These are phyloP conservation scores for Callimorpha dominula DNA, from an alignment of 2,888 invertebrate genomes.

Conservation along the genomic window DNA sequence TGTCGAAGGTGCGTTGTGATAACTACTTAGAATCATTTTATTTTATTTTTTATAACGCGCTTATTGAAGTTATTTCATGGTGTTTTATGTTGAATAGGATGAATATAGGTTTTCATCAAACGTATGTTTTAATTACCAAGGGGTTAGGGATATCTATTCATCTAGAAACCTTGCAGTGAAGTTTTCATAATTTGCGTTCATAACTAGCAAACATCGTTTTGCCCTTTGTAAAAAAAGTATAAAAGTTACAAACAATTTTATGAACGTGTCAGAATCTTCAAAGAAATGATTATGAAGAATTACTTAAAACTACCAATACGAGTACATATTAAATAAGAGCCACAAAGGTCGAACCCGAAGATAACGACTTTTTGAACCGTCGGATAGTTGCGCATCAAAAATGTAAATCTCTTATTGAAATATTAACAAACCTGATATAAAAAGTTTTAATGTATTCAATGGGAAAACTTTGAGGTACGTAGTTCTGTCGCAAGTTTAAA, in stretches of 20 bases:
- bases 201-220: too few relatives aligned
- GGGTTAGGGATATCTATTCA: too few relatives aligned
- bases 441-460: constrained; percentile 56
- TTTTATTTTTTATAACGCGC: too few relatives aligned
- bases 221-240: neutral
- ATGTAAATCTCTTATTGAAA: constrained; percentile 57
- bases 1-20: too few relatives aligned
- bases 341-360: constrained; percentile 8
- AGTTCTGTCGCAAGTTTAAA: constrained; percentile 41
- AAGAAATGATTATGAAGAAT: neutral
- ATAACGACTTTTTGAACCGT: constrained; percentile 28
- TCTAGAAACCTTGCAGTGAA: too few relatives aligned
- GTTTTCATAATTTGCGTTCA: too few relatives aligned
- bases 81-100: too few relatives aligned
- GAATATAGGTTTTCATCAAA: too few relatives aligned
- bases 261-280: neutral
- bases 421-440: constrained; percentile 49
- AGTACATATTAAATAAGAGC: constrained; percentile 5
- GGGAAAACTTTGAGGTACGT: constrained; percentile 44
- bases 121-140: too few relatives aligned
- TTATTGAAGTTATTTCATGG: too few relatives aligned
- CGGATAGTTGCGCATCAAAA: constrained; percentile 46
- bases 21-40: too few relatives aligned
- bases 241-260: neutral
- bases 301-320: neutral